These are phyloP conservation scores for Burhinus bistriatus DNA, from an alignment of 2,113 vertebrate genomes.

Conservation along the genomic window DNA sequence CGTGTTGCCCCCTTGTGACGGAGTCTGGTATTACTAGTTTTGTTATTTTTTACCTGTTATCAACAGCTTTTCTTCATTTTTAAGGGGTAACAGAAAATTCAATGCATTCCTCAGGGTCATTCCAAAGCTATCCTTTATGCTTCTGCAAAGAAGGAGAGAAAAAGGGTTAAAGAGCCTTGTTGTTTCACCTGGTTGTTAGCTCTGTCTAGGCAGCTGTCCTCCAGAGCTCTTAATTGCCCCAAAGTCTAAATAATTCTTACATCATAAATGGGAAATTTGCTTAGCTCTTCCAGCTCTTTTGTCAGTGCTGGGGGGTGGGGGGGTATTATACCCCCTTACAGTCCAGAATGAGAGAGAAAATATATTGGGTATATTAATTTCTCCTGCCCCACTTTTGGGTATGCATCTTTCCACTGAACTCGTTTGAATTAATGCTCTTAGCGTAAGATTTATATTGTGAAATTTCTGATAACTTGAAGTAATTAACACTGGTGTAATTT, in stretches of 20 bases:
- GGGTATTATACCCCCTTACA: accelerated
- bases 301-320: background rate
- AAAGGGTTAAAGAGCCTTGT: background rate
- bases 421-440: background rate
- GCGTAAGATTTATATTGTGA: background rate
- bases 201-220: background rate
- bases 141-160: background rate
- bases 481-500: background rate
- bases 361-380: background rate
- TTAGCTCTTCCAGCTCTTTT: background rate
- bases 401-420: background rate
- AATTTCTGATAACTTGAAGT: background rate
- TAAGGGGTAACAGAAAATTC: background rate
- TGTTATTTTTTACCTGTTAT: accelerated
- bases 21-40: background rate
- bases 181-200: background rate
- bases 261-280: background rate
- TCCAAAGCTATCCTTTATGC: background rate
- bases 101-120: background rate
- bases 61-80: background rate
- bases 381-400: accelerated
- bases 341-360: background rate
- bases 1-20: background rate
- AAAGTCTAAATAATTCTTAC: background rate
- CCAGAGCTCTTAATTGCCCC: background rate